Evolutionary conservation across 2,888 invertebrate genomes (phyloP).

Genomic region (Melieria crassipennis): DNA sequence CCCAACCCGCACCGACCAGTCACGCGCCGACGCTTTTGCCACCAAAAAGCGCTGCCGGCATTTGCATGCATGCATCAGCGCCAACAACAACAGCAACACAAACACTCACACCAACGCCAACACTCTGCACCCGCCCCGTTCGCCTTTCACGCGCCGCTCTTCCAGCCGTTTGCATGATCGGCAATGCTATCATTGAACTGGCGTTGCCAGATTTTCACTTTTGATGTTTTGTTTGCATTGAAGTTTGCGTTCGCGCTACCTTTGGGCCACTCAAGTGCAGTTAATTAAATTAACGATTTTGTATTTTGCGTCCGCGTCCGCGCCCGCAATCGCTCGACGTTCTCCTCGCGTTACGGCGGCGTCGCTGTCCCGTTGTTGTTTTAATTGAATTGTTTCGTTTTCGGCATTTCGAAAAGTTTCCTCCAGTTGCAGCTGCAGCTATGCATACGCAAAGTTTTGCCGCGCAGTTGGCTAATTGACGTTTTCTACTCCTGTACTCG

Average conservation of each 20-base stretch:
- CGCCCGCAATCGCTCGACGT: too few relatives aligned
- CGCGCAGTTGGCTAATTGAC: too few relatives aligned
- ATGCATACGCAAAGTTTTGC: too few relatives aligned
- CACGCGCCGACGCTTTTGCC: not conserved
- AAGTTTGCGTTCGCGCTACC: not conserved
- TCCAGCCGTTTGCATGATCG: not conserved
- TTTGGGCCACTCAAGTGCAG: not conserved
- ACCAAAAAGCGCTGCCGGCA: not conserved
- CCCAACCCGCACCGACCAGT: not conserved
- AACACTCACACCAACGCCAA: too few relatives aligned
- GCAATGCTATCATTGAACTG: too few relatives aligned
- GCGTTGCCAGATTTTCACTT: not conserved
- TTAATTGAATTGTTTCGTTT: too few relatives aligned
- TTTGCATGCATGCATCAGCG: not conserved
- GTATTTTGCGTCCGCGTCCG: not conserved
- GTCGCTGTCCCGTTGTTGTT: too few relatives aligned
- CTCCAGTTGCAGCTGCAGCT: too few relatives aligned
- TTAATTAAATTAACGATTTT: slow-evolving; percentile 13
- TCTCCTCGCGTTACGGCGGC: too few relatives aligned
- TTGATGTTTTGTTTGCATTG: not conserved
- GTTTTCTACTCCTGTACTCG: too few relatives aligned
- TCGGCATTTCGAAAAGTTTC: too few relatives aligned
- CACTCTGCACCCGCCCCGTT: not conserved
- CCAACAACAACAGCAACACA: not conserved
- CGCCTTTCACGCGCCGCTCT: not conserved